phyloP scores from a whole-genome alignment of 1,140 invertebrate species.

The Eueides isabella region DNA sequence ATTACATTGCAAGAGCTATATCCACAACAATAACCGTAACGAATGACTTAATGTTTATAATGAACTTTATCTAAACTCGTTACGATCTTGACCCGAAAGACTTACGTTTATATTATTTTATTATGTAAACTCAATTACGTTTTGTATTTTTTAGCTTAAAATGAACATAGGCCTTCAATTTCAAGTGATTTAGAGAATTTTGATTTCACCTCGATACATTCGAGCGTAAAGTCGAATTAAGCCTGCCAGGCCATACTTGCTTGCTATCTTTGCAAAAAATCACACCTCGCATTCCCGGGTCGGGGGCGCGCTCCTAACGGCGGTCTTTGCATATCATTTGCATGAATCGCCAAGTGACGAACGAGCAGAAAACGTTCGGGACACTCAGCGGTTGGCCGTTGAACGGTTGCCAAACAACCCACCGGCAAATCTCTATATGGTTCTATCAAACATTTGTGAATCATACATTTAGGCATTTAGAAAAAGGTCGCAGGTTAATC shows the following conservation, averaged over 20 bases:
- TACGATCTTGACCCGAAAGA: slow-evolving; percentile 1
- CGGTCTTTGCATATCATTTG: slow-evolving; percentile 63
- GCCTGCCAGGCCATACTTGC: neutral
- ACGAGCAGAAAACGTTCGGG: slow-evolving; percentile 55
- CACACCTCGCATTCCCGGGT: slow-evolving; percentile 28
- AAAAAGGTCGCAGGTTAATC: slow-evolving; percentile 63
- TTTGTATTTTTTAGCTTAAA: neutral
- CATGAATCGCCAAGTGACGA: slow-evolving; percentile 68
- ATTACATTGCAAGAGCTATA: neutral
- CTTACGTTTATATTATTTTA: neutral
- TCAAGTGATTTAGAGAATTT: neutral
- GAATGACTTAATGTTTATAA: slow-evolving; percentile 12
- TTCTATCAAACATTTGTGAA: slow-evolving; percentile 54
- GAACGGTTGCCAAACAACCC: slow-evolving; percentile 58
- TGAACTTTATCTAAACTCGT: slow-evolving; percentile 10
- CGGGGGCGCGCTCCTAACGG: slow-evolving; percentile 55
- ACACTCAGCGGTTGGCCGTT: slow-evolving; percentile 53
- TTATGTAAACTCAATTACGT: neutral
- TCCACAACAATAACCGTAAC: slow-evolving; percentile 17
- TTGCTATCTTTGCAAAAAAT: slow-evolving; percentile 28
- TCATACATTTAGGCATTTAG: slow-evolving; percentile 57
- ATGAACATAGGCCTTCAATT: neutral
- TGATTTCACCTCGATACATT: neutral
- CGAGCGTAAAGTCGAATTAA: neutral
- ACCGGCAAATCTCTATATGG: slow-evolving; percentile 40